Evolutionary conservation across 2,113 vertebrate genomes (phyloP), one percentile per base, ranked within the genome.

Genomic region (Hoplias malabaricus): DNA sequence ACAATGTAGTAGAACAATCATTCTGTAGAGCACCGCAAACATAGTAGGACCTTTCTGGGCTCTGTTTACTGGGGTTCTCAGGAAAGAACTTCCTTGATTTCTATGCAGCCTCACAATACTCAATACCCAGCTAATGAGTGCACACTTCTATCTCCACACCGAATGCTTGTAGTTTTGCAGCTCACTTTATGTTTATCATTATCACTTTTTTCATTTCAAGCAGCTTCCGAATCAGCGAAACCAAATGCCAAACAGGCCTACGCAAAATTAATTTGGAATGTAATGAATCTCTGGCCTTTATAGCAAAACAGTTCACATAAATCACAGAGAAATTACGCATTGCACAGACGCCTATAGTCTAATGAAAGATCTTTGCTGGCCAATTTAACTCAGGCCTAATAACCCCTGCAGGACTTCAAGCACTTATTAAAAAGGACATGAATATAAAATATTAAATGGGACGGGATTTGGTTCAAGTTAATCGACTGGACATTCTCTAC

Each of bases 231-330:
- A n/a, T 36, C 33, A 65, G 25, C 11, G 23, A 67, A 9, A 46
- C 65, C 72, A 79, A 73, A 56, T 56, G 43, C 63, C 46, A 74
- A 63, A 38, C 1, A 34, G 12, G 3, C 33, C 56, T 48, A 38
- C 53, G 46, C 59, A 27, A 31, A 40, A 68, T 67, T 79, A 63
- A 73, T 34, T 34, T 11, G 5, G 36, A 43, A 9, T 3, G n/a
- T 29, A 77, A 69, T 38, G 14, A 53, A 75, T 34, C 29, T 4
- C 43, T 73, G 77, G 31, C 33, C 13, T 75, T 61, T 27, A 36
- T 27, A 40, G 16, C 69, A 36, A 5, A 27, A 54, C 31, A 12
- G 14, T 53, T 16, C 9, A 27, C 13, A 23, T 68, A 48, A 31
- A 40, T 36, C 75, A 12, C 21, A 40, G 1, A 33, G 48, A 59